Base-by-base conservation (phyloP, 2,888 invertebrate genomes). In the Zaprionus bogoriensis region DNA sequence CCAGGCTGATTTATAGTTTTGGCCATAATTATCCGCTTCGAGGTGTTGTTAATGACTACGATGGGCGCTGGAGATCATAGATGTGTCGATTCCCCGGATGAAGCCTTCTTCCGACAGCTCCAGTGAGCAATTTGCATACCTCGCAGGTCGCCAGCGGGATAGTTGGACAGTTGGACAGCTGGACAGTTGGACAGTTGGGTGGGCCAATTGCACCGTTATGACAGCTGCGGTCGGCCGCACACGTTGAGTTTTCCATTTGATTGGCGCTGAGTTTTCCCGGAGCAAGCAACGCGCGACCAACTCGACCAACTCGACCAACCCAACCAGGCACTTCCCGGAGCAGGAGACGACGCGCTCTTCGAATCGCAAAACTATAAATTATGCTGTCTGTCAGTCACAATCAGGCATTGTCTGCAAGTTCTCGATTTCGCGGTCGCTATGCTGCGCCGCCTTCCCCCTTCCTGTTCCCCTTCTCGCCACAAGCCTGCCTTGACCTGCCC, bases 31-130 rank as follows among this genome's bases (percentile, higher is more conserved):
- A 73, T 57, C 54, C 58, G 58, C 39, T 52, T 57, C 44, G 65
- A 83, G 83, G 79, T 79, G 79, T 79, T 73, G 73, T 83, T 72
- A 82, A 78, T 78, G 58, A 68, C 55, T 50, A 23, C 28, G 53
- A 57, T 50, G 47, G 28, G 32, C 32, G 41, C 9, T 22, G 41
- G 10, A 36, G 39, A 10, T 47, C 32, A 36, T 36, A 14, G 17
- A 36, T 36, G 32, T 27, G 58, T 45, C n/a, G 32, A 36, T 14
- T 12, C 30, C 30, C 27, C 69, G 47, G 63, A 77, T 71, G 63
- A 64, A 77, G 58, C 45, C 58, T 46, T 42, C 58, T 63, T 70
- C 45, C 64, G 67, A 60, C 62, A 14, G 30, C 30, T 7, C n/a
- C n/a, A 1, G 44, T 25, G 39, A 51, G 28, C 55, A 57, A 69